These are phyloP conservation scores for Myrmecobius fasciatus DNA, from an alignment of 2,113 vertebrate species.

Conservation along the genomic window DNA sequence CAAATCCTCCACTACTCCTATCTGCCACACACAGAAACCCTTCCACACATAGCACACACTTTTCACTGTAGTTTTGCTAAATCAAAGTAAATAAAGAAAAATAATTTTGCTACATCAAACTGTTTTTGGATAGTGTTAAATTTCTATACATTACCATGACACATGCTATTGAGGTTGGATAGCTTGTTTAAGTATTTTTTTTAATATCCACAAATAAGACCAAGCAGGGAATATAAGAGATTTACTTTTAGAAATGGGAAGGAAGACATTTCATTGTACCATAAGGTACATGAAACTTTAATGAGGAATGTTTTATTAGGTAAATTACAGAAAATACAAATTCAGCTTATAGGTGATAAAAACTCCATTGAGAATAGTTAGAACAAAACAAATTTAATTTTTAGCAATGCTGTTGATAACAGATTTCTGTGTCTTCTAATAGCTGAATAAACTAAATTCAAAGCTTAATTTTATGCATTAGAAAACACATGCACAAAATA, in stretches of 20 bases:
- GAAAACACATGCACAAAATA: conserved; percentile 7
- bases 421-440: conserved; percentile 54
- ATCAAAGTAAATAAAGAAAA: not conserved
- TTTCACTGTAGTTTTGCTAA: not conserved
- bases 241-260: not conserved
- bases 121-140: not conserved
- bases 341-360: conserved; percentile 60
- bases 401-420: conserved; percentile 27
- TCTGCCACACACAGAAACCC: no score
- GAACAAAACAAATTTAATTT: conserved; percentile 57
- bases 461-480: conserved; percentile 30
- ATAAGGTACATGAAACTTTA: conserved; percentile 46
- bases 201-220: not conserved
- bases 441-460: conserved; percentile 39
- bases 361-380: conserved; percentile 49
- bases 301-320: not conserved
- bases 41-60: not conserved
- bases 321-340: conserved; percentile 18
- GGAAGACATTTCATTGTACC: conserved; percentile 50
- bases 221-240: not conserved
- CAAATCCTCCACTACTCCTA: no score
- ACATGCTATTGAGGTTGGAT: not conserved
- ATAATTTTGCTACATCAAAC: not conserved
- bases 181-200: not conserved
- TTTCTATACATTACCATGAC: not conserved